These are phyloP conservation scores for Steinernema scapterisci DNA, from an alignment of 2,888 invertebrate genomes.

Conservation along the genomic window DNA sequence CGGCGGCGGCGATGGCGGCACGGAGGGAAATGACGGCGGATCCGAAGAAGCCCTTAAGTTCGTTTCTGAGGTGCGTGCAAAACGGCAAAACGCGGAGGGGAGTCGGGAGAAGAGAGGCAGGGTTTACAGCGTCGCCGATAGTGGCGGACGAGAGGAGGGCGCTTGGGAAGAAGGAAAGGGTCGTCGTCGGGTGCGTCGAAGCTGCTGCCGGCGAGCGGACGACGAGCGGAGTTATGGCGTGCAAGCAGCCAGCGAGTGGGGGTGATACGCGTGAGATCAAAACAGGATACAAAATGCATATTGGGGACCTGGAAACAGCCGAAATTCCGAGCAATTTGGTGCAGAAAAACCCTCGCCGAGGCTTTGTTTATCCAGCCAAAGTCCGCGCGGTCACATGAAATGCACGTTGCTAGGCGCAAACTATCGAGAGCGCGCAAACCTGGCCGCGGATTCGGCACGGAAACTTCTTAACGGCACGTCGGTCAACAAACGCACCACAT, in stretches of 20 bases:
- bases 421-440: background rate
- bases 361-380: background rate
- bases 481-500: too few relatives aligned
- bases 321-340: too few relatives aligned
- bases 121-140: background rate
- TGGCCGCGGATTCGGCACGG: background rate
- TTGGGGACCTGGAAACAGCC: too few relatives aligned
- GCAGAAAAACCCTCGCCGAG: too few relatives aligned
- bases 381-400: background rate
- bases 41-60: too few relatives aligned
- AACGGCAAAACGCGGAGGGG: background rate
- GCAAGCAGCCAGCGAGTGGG: too few relatives aligned
- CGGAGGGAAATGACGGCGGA: too few relatives aligned
- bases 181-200: background rate
- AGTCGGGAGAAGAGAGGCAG: background rate
- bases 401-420: background rate
- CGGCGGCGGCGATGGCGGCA: too few relatives aligned
- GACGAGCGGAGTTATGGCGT: background rate
- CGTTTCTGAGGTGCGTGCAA: constrained; percentile 1
- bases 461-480: background rate
- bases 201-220: background rate
- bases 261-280: too few relatives aligned
- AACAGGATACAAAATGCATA: too few relatives aligned
- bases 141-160: background rate
- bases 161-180: background rate